Evolutionary conservation across 2,113 vertebrate species (phyloP).

Genomic region (Terrapene triunguis): DNA sequence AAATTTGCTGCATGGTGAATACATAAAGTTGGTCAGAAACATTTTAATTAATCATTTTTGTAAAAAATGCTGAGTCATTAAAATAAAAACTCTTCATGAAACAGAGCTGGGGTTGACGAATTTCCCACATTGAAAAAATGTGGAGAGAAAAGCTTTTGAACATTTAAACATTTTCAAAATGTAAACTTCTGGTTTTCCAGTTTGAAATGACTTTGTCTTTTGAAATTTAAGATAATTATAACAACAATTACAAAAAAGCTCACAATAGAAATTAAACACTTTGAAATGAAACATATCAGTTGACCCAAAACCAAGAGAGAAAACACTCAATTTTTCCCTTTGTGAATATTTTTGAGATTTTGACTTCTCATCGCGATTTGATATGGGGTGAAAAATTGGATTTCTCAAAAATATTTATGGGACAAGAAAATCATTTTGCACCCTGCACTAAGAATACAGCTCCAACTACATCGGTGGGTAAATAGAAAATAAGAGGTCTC

Average conservation of each 20-base stretch:
- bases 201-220: not conserved
- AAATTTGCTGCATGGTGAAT: conserved; percentile 21
- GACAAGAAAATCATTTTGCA: too few species aligned
- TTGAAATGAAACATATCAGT: not conserved
- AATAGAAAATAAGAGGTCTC: not conserved
- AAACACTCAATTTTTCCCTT: not conserved
- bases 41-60: too few species aligned
- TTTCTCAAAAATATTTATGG: too few species aligned
- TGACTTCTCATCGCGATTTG: not conserved
- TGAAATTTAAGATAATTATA: not conserved
- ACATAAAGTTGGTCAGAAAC: too few species aligned
- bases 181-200: not conserved
- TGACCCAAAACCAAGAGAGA: not conserved
- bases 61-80: too few species aligned
- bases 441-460: conserved; percentile 13
- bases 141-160: not conserved
- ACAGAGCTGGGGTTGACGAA: not conserved
- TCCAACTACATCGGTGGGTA: not conserved
- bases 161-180: not conserved
- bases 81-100: too few species aligned
- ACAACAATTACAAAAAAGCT: not conserved
- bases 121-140: not conserved
- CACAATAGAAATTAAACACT: not conserved
- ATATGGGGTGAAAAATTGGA: not conserved
- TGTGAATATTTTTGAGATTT: not conserved